Evolutionary conservation across 2,113 vertebrate genomes (phyloP), one percentile per base, ranked within the genome.

Genomic region (Sus scrofa): DNA sequence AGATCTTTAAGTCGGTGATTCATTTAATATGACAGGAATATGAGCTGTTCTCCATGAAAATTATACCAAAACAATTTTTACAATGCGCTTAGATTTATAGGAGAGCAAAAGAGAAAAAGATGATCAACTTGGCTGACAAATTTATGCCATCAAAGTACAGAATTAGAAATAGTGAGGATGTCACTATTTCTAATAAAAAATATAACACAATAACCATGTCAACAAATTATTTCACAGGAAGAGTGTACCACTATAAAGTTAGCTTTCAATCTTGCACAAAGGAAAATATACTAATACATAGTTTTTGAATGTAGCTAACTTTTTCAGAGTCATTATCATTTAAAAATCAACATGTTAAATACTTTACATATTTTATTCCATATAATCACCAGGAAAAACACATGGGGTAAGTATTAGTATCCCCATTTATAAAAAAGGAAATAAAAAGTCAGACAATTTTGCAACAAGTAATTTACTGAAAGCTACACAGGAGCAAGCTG

Each of bases 261-360:
- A 77, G 68, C 60, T 90, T 96, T 70, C 2, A 2, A 65, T 86
- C n/a, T 77, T 90, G 16, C 67, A 79, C 62, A 81, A 86, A 85
- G 15, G 19, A 82, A 95, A 87, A 83, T 56, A 34, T 34, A 30
- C 27, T 56, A 50, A 82, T 44, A 83, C 4, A 39, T 71, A n/a
- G n/a, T 27, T 85, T 65, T 54, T 68, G 22, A 68, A 44, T 16
- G 32, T 32, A 60, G 73, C 32, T 77, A 58, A 73, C 9, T 24
- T 94, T 83, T 90, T 71, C 54, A 77, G 68, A 91, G 15, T 60
- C 12, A 50, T 71, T 79, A 39, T 50, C 22, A n/a, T 77, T 65
- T 90, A 89, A 82, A 93, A 71, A 63, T n/a, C n/a, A 85, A 82
- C 14, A 22, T 34, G 52, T 82, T 93, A 70, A 85, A 37, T 32